Conservation (phyloP, 1,140 invertebrate genomes). For the Ephestia elutella region DNA sequence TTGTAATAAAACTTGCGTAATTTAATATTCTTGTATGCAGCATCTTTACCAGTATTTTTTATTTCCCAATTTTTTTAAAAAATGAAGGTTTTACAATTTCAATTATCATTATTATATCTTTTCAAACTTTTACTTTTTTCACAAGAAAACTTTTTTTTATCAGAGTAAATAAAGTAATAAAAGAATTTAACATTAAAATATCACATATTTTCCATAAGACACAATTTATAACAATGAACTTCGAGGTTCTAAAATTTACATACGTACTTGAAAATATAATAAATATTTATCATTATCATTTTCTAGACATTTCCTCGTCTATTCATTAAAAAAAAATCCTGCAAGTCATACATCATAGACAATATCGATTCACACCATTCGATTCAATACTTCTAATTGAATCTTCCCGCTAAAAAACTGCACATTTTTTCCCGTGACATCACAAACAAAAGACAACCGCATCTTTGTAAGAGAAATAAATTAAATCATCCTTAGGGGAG, state of each 20-base stretch:
- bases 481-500: slow-evolving; percentile 69
- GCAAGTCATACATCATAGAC: not conserved
- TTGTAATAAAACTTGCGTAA: not conserved
- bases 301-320: too few species aligned
- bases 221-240: too few species aligned
- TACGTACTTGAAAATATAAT: too few species aligned
- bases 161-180: too few species aligned
- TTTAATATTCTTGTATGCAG: not conserved
- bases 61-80: too few species aligned
- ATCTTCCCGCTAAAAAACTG: slow-evolving; percentile 7
- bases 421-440: slow-evolving; percentile 43
- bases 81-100: too few species aligned
- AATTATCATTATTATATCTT: not conserved
- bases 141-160: too few species aligned
- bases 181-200: too few species aligned
- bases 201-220: too few species aligned
- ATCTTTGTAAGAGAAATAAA: slow-evolving; percentile 71
- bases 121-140: not conserved
- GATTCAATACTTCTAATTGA: slow-evolving; percentile 12
- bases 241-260: too few species aligned
- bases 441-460: slow-evolving; percentile 63
- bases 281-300: too few species aligned
- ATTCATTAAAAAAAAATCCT: not conserved
- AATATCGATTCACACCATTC: slow-evolving; percentile 9
- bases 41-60: not conserved